Evolutionary conservation across 2,797 vertebrate genomes (phyloP).

Genomic region (Allobates femoralis): DNA sequence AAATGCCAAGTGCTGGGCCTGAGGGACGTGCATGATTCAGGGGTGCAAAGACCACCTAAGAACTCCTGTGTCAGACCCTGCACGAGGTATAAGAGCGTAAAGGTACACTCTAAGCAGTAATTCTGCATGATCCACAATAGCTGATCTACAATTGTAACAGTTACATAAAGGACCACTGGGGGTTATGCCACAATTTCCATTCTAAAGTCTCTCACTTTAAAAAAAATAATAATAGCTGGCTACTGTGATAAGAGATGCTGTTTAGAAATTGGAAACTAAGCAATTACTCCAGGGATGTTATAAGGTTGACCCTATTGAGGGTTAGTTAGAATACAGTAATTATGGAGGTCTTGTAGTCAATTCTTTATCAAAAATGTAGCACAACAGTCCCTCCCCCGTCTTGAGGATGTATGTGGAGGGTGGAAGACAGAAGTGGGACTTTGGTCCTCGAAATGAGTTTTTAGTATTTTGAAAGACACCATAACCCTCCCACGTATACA

Average conservation of each 20-base stretch:
- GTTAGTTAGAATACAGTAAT: neutral
- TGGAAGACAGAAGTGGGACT: conserved; percentile 37
- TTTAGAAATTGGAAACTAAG: too few relatives aligned
- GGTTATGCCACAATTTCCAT: neutral
- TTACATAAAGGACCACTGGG: neutral
- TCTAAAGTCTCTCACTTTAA: neutral
- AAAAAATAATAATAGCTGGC: neutral
- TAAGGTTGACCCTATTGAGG: neutral
- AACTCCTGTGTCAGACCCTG: neutral
- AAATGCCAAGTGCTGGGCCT: neutral
- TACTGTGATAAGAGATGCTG: neutral
- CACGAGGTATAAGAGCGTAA: neutral
- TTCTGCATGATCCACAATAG: neutral
- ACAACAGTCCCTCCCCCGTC: neutral
- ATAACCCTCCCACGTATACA: conserved; percentile 37
- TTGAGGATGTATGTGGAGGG: conserved; percentile 16
- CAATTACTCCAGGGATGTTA: neutral
- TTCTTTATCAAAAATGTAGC: conserved; percentile 27
- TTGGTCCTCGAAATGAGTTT: conserved; percentile 20
- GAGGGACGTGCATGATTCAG: neutral
- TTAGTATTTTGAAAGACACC: conserved; percentile 47
- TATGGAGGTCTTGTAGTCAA: neutral
- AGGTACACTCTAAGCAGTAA: neutral
- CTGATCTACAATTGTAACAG: neutral
- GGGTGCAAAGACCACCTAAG: neutral